phyloP scores from a whole-genome alignment of 2,888 invertebrate species.

The Adelognathus sp. region DNA sequence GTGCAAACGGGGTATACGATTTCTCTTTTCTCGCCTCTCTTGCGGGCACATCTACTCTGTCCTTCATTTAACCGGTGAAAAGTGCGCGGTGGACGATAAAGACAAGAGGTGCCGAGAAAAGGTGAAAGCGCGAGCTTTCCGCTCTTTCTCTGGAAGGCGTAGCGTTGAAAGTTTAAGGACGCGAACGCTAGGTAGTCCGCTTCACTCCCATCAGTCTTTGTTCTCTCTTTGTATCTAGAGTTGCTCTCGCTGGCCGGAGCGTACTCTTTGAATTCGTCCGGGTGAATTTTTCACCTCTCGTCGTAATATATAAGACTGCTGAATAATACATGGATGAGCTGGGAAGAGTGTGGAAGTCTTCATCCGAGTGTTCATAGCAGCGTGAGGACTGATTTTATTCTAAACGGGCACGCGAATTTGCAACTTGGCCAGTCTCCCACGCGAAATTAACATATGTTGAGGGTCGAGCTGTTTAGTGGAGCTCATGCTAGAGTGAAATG shows the following conservation, averaged over 20 bases:
- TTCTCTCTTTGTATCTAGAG: neutral
- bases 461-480: neutral
- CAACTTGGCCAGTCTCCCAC: neutral
- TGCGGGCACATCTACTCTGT: conserved; percentile 33
- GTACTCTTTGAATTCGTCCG: conserved; percentile 10
- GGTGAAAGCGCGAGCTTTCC: conserved; percentile 23
- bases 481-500: neutral
- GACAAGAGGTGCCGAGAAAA: conserved; percentile 22
- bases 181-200: neutral
- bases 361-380: neutral
- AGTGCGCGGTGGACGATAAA: conserved; percentile 1
- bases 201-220: neutral
- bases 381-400: neutral
- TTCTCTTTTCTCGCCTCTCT: conserved; percentile 50
- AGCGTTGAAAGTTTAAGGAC: conserved; percentile 23
- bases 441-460: neutral
- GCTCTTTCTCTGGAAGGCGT: neutral
- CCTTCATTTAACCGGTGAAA: conserved; percentile 46
- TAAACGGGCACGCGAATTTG: neutral
- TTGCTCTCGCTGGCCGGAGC: neutral
- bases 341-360: neutral
- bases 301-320: neutral
- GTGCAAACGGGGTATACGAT: conserved; percentile 11
- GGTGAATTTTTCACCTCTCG: neutral
- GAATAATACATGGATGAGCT: neutral